phyloP scores from a whole-genome alignment of 2,797 vertebrate species.

The Danio tinwini region DNA sequence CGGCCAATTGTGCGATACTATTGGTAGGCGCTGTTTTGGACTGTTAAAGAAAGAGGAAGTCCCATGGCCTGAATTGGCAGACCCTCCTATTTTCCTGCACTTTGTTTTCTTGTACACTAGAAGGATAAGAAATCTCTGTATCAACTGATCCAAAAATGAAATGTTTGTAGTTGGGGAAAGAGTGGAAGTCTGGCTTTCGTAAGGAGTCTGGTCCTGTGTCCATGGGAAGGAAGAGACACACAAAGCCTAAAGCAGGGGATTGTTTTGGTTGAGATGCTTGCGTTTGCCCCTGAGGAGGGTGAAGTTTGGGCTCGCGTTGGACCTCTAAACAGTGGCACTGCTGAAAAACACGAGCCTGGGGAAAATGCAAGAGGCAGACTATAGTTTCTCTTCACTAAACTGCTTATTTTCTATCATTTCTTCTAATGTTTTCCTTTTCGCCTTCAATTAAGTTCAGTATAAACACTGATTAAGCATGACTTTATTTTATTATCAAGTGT shows the following conservation, averaged over 20 bases:
- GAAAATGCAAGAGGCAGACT: slow-evolving; percentile 39
- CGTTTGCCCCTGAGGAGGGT: slow-evolving; percentile 47
- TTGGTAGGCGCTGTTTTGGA: slow-evolving; percentile 46
- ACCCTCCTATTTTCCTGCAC: slow-evolving; percentile 66
- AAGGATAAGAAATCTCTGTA: slow-evolving; percentile 67
- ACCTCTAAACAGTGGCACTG: slow-evolving; percentile 51
- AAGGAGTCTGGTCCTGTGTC: slow-evolving; percentile 46
- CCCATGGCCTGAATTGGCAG: slow-evolving; percentile 43
- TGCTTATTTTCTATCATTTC: slow-evolving; percentile 56
- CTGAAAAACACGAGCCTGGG: slow-evolving; percentile 14
- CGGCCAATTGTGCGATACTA: slow-evolving; percentile 36
- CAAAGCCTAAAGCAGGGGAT: slow-evolving; percentile 55
- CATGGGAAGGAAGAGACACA: slow-evolving; percentile 66
- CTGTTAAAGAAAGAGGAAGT: slow-evolving; percentile 64
- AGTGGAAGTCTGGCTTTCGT: slow-evolving; percentile 62
- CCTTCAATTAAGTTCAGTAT: slow-evolving; percentile 52
- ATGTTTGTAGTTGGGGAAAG: slow-evolving; percentile 65
- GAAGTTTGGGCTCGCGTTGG: slow-evolving; percentile 27
- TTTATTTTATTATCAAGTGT: slow-evolving; percentile 39
- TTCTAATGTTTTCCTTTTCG: slow-evolving; percentile 50
- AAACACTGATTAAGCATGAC: slow-evolving; percentile 52
- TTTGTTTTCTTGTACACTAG: slow-evolving; percentile 64
- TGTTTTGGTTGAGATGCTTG: slow-evolving; percentile 57
- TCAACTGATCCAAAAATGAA: slow-evolving; percentile 68
- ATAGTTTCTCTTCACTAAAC: slow-evolving; percentile 45